Percentiles rank a stretch among this genome's conserved stretches.
phyloP scores from a whole-genome alignment of 2,113 vertebrate genomes.

The Hypocryptadius cinnamomeus region DNA sequence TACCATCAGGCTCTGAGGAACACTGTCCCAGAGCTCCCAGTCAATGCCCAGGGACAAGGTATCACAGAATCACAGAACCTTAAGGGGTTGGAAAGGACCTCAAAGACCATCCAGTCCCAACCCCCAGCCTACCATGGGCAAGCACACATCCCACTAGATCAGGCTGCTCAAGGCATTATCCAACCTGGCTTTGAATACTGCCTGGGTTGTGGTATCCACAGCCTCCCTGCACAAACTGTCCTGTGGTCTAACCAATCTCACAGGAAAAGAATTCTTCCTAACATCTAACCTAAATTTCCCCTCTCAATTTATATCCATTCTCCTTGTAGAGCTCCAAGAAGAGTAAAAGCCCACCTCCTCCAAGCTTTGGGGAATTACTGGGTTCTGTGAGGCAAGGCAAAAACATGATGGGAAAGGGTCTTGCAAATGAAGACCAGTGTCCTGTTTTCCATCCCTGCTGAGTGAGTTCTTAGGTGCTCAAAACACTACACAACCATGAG shows the following conservation, averaged over 20 bases:
- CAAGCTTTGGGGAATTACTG: neutral
- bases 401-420: neutral
- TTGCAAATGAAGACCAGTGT: neutral
- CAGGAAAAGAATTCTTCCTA: neutral
- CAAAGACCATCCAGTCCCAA: neutral
- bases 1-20: neutral
- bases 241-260: too few relatives aligned
- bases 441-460: neutral
- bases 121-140: rapidly evolving
- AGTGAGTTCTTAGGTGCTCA: neutral
- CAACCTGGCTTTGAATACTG: neutral
- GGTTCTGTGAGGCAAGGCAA: neutral
- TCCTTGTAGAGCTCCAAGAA: neutral
- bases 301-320: neutral
- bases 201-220: neutral
- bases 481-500: neutral
- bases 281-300: neutral
- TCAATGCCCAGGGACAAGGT: neutral
- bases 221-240: neutral
- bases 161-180: neutral
- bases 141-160: neutral
- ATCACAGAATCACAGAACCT: neutral
- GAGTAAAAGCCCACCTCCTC: neutral
- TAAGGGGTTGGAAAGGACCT: neutral
- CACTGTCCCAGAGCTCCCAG: too few relatives aligned